Evolutionary conservation across 2,797 vertebrate genomes (phyloP).

Genomic region (Huso huso): DNA sequence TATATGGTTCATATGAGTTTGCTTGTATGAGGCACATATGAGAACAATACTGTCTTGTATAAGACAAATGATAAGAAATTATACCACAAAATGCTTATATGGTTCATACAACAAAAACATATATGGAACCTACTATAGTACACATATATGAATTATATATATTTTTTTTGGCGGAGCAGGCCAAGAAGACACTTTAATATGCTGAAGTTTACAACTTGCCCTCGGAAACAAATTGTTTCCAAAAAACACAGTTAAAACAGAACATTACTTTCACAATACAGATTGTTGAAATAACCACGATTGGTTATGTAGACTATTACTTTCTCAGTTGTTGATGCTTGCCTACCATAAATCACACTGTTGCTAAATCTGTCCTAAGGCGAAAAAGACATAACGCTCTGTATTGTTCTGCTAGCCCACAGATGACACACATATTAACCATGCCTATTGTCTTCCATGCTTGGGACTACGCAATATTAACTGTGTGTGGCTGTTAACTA

Average conservation of each 20-base stretch:
- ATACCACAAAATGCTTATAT: no score
- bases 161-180: slow-evolving; percentile 27
- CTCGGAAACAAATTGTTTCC: slow-evolving; percentile 12
- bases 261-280: slow-evolving; percentile 52
- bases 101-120: no score
- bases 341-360: slow-evolving; percentile 54
- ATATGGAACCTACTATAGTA: no score
- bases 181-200: slow-evolving; percentile 67
- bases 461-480: slow-evolving; percentile 23
- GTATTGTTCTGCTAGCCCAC: slow-evolving; percentile 27
- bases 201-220: slow-evolving; percentile 17
- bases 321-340: slow-evolving; percentile 38
- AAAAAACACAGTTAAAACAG: not conserved
- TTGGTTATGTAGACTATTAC: slow-evolving; percentile 42
- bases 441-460: slow-evolving; percentile 28
- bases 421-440: slow-evolving; percentile 24
- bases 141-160: no score
- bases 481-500: slow-evolving; percentile 18
- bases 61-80: no score
- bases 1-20: no score
- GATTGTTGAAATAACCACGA: slow-evolving; percentile 42
- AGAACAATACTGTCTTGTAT: no score
- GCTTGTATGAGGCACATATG: no score
- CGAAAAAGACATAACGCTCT: slow-evolving; percentile 46
- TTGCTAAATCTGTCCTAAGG: slow-evolving; percentile 44